Evolutionary conservation across 1,140 invertebrate genomes (phyloP), one percentile per base, ranked within the genome.

Genomic region (Diplogasteroides magnus): DNA sequence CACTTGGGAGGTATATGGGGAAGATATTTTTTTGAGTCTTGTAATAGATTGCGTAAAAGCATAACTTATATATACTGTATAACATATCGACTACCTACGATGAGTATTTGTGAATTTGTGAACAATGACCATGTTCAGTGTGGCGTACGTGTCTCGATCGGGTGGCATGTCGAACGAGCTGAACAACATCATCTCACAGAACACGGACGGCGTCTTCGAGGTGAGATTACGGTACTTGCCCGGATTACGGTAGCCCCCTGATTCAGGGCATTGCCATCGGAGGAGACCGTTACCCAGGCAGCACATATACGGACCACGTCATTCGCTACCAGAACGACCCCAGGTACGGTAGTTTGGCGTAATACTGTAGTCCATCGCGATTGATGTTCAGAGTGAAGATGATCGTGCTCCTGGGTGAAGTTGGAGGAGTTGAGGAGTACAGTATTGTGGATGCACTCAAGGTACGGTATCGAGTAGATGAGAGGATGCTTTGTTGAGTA

Each of bases 111-210:
- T n/a, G n/a, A n/a, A n/a, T n/a, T n/a, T n/a, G n/a, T n/a, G n/a
- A n/a, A n/a, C n/a, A n/a, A n/a, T n/a, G n/a, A 25, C 55, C 15
- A 79, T 81, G 84, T 86, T 55, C 79, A 95, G 93, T 84, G 92
- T 97, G 59, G 95, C 94, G 0, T 98, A 98, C 82, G 96, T 98
- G 3, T 97, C 94, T 0, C 88, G 95, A 64, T 98, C 95, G 0
- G 96, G 96, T 62, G 96, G 96, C 25, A 99, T 99, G 96, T 97
- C 93, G 2, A 99, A 99, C 83, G 97, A 99, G 84, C 86, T 99
- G 64, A 99, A 99, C 86, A 99, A 99, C 84, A 97, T 99, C 60
- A 89, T 99, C 65, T 92, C 93, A 0, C 93, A 97, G 81, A 90
- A 94, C 55, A 94, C 96, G 0, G 91, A 99, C 85, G 96, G 96